phyloP scores from a whole-genome alignment of 2,888 invertebrate species.

The Eumerus sabulonum region DNA sequence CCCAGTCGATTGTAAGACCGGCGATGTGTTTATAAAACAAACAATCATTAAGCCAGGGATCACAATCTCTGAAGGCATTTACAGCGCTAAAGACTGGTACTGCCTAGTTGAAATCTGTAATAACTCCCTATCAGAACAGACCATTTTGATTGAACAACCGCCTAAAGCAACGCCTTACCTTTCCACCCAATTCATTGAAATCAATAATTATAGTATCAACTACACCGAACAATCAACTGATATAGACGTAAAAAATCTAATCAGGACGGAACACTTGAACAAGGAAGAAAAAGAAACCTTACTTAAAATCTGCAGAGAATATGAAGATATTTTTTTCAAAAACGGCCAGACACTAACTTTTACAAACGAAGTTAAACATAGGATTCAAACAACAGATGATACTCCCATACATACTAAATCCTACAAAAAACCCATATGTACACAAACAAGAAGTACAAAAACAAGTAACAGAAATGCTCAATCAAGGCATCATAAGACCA shows the following conservation, averaged over 20 bases:
- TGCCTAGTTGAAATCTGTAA: constrained; percentile 9
- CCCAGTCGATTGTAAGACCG: not conserved
- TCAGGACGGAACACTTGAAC: not conserved
- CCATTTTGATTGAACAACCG: not conserved
- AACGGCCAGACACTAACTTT: constrained; percentile 1
- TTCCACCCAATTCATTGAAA: not conserved
- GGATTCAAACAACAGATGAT: too few species aligned
- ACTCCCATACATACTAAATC: too few species aligned
- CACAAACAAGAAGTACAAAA: constrained; percentile 38
- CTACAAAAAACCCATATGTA: constrained; percentile 21
- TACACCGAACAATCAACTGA: not conserved
- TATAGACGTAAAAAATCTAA: not conserved
- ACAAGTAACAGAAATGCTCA: constrained; percentile 45
- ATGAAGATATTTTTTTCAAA: constrained; percentile 21
- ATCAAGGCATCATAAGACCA: too few species aligned
- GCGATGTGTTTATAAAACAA: constrained; percentile 9
- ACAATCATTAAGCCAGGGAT: constrained; percentile 7
- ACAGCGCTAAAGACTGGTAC: constrained; percentile 7
- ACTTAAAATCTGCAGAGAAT: not conserved
- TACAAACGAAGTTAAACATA: not conserved
- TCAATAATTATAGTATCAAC: constrained; percentile 11
- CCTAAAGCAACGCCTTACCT: not conserved
- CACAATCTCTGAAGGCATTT: not conserved
- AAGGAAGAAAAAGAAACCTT: not conserved
- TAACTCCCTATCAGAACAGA: not conserved